Percentiles rank a stretch among this genome's conserved stretches.
These are phyloP conservation scores for Isurus oxyrinchus DNA, from an alignment of 2,113 vertebrate species.

Conservation along the genomic window DNA sequence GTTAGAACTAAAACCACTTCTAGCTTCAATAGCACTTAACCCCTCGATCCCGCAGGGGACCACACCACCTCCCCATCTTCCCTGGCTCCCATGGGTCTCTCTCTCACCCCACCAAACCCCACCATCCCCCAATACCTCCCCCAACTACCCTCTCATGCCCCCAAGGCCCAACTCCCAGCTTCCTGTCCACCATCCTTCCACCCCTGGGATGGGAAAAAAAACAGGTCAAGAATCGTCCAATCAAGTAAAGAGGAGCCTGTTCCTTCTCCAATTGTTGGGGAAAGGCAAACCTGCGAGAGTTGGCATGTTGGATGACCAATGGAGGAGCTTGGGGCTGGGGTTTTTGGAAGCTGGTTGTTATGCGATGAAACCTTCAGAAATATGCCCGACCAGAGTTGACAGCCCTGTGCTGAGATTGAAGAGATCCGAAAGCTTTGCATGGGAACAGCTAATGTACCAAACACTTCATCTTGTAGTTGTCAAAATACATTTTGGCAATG, in stretches of 20 bases:
- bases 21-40: too few species aligned
- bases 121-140: too few species aligned
- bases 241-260: neutral
- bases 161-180: too few species aligned
- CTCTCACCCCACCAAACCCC: too few species aligned
- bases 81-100: too few species aligned
- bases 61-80: too few species aligned
- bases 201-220: neutral
- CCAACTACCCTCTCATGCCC: too few species aligned
- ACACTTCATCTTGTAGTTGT: neutral
- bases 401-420: neutral
- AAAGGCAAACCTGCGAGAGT: neutral
- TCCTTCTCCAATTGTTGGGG: neutral
- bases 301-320: neutral
- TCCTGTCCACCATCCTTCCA: too few species aligned
- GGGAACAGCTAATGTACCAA: neutral
- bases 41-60: too few species aligned
- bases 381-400: neutral
- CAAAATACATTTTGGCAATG: neutral
- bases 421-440: neutral
- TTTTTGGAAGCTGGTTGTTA: too few species aligned
- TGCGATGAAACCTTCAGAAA: neutral
- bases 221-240: neutral
- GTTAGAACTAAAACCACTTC: too few species aligned
- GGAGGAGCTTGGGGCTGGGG: neutral